Base-by-base conservation (phyloP, 2,797 vertebrate species). In the Danio albolineatus region DNA sequence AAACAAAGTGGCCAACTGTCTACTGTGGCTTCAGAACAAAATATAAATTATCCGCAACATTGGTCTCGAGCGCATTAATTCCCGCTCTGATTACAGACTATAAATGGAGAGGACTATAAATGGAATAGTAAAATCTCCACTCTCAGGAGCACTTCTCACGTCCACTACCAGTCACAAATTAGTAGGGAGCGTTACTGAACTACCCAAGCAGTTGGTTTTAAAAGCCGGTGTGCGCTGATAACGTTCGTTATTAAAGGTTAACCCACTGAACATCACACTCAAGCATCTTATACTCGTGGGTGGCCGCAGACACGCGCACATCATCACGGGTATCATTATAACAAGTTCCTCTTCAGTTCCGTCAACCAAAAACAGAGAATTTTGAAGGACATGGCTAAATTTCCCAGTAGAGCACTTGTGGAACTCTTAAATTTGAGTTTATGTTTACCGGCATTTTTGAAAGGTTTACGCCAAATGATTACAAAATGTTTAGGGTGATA, bases 11-110 rank as follows among this genome's bases (percentile, higher is more conserved):
- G 64, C 56, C 76, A 48, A n/a, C 39, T 70, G 14, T 62, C 49
- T 48, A 38, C 65, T 76, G 73, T 12, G 49, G 57, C 72, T 80
- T 75, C 13, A 43, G 56, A 56, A 62, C 61, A 71, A 79, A 75
- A 70, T 71, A 57, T 79, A 61, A 66, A 78, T 80, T 14, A 83
- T 64, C 51, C 64, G 71, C 80, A 83, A 71, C 56, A 82, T 71
- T 67, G 49, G 76, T 66, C 79, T 78, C 69, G 76, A 56, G 79
- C 49, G 60, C 73, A 51, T 75, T 77, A 83, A 81, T 86, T 83
- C 59, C 71, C 59, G 74, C 28, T 60, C 60, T 83, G 79, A 81
- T 83, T 79, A 56, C 61, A 43, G 56, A 71, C 56, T 43, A 71
- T 78, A 70, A 64, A 75, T 64, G 46, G 62, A 70, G 70, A 73